Percentiles rank a stretch among this genome's conserved stretches.
These are phyloP conservation scores for Brachypalpus laphriformis DNA, from an alignment of 2,888 invertebrate genomes.

Conservation along the genomic window DNA sequence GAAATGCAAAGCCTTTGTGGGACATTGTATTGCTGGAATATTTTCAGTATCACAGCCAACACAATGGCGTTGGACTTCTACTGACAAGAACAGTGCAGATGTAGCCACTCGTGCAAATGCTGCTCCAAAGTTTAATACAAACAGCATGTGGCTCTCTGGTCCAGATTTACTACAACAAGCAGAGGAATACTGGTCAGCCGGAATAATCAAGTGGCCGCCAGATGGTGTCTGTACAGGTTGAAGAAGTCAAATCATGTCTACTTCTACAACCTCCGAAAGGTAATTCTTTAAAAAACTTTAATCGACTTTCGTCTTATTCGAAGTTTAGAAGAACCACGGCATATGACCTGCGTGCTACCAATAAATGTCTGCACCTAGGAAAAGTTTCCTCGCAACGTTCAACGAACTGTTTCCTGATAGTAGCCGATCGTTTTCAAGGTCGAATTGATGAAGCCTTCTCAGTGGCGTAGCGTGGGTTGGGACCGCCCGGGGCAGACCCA, in stretches of 20 bases:
- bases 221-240: neutral
- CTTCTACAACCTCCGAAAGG: neutral
- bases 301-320: neutral
- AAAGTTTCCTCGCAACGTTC: neutral
- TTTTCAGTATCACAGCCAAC: no score
- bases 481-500: no score
- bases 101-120: no score
- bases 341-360: neutral
- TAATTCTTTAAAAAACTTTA: no score
- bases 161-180: no score
- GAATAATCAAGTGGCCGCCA: neutral
- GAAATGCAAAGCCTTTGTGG: no score
- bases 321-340: slow-evolving; percentile 39
- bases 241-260: slow-evolving; percentile 32
- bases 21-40: no score
- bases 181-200: slow-evolving; percentile 35
- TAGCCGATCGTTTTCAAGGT: slow-evolving; percentile 33
- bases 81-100: no score
- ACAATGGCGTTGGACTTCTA: no score
- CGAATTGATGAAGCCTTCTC: slow-evolving; percentile 43
- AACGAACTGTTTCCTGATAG: neutral
- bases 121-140: no score
- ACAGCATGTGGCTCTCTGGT: no score
- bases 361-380: neutral
- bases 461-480: no score